phyloP scores from a whole-genome alignment of 92 coral and sea anemone genomes.

The Porites evermanni region DNA sequence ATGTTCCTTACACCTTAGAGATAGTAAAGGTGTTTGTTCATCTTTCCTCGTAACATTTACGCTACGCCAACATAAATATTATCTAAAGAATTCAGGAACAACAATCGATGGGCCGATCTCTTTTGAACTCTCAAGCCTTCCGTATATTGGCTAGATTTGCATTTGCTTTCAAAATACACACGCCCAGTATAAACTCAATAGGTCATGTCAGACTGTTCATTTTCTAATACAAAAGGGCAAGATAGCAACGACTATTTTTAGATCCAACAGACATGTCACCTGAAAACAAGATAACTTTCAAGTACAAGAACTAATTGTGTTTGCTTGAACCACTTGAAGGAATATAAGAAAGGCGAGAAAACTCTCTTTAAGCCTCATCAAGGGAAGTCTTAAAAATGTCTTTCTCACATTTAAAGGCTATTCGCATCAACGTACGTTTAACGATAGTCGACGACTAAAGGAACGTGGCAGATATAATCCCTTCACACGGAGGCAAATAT shows the following conservation, averaged over 20 bases:
- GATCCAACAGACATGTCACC: constrained; percentile 1
- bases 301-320: not conserved
- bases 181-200: constrained; percentile 2
- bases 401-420: no score
- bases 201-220: constrained; percentile 1
- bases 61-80: constrained; percentile 29
- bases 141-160: constrained; percentile 30
- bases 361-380: not conserved
- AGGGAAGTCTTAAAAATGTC: no score
- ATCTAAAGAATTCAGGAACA: constrained; percentile 20
- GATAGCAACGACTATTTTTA: not conserved
- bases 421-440: no score
- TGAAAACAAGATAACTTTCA: not conserved
- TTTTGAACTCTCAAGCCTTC: constrained; percentile 17
- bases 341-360: not conserved
- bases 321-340: not conserved
- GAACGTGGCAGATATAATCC: no score
- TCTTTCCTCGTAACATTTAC: constrained; percentile 3
- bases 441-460: no score
- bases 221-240: not conserved
- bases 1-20: not conserved
- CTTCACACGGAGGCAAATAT: no score
- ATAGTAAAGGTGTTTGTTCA: constrained; percentile 11
- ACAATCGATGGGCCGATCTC: constrained; percentile 38
- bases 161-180: constrained; percentile 10